phyloP scores from a whole-genome alignment of 2,113 vertebrate genomes.

The Oreocharis arfaki region DNA sequence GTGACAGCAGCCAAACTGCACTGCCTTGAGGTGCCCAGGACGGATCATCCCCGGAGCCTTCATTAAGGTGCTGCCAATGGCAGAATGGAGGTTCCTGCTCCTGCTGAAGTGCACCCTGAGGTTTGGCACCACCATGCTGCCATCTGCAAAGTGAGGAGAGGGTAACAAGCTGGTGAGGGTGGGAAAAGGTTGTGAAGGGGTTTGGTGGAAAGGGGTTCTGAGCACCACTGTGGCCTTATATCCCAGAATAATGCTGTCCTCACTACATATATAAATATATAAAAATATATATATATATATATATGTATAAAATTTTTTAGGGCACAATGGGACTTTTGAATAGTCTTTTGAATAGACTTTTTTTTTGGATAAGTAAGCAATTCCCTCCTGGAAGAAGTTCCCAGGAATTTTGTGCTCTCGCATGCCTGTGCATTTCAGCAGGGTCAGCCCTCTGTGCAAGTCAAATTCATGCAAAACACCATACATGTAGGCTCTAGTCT shows the following conservation, averaged over 20 bases:
- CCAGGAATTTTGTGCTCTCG: background rate
- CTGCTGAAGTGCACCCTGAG: background rate
- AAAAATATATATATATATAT: too few relatives aligned
- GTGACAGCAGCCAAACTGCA: background rate
- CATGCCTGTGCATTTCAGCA: background rate
- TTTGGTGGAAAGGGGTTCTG: background rate
- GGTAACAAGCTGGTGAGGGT: background rate
- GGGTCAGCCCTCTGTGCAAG: background rate
- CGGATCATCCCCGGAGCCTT: accelerated
- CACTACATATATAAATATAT: too few relatives aligned
- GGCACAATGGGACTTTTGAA: background rate
- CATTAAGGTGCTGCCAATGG: background rate
- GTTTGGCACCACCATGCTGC: background rate
- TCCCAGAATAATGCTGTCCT: background rate
- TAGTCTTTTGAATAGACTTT: too few relatives aligned
- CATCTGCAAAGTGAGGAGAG: background rate
- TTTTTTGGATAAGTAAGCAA: background rate
- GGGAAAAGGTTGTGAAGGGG: background rate
- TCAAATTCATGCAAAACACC: constrained; percentile 20
- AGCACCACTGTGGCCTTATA: background rate
- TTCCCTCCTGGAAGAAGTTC: background rate
- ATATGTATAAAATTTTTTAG: background rate
- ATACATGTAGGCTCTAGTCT: constrained; percentile 25
- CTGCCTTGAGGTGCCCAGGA: background rate
- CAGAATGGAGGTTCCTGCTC: background rate